phyloP scores from a whole-genome alignment of 2,888 invertebrate species.

The Synergus umbraculus region DNA sequence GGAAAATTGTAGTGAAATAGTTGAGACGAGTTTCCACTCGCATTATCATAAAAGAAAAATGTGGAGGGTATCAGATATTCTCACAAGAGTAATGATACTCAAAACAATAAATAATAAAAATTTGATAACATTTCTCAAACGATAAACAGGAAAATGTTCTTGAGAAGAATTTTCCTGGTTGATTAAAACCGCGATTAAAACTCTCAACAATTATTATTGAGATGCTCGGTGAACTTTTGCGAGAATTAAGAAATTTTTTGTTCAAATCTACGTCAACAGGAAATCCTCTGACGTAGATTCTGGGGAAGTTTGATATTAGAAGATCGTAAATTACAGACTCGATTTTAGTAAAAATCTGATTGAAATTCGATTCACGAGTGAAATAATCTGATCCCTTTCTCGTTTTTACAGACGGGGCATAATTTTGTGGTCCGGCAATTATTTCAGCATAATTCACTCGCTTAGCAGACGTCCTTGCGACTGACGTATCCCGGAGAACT shows the following conservation, averaged over 20 bases:
- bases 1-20: not conserved
- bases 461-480: conserved; percentile 71
- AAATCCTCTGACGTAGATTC: not conserved
- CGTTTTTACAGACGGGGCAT: conserved; percentile 15
- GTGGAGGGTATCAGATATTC: not conserved
- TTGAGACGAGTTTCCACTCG: conserved; percentile 6
- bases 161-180: not conserved
- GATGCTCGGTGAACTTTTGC: not conserved
- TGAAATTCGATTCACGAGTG: not conserved
- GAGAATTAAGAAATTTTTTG: not conserved
- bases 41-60: not conserved
- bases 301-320: not conserved
- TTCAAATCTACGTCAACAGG: not conserved
- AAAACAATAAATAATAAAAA: not conserved
- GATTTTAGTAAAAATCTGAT: not conserved
- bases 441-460: conserved; percentile 69
- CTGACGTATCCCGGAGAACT: conserved; percentile 65
- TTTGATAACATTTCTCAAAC: not conserved
- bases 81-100: not conserved
- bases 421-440: conserved; percentile 58
- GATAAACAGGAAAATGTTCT: not conserved
- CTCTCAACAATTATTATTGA: not conserved
- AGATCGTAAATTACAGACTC: not conserved
- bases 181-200: not conserved
- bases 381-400: conserved; percentile 20